Evolutionary conservation across 2,888 invertebrate genomes (phyloP).

Genomic region (Eupithecia pulchellata): DNA sequence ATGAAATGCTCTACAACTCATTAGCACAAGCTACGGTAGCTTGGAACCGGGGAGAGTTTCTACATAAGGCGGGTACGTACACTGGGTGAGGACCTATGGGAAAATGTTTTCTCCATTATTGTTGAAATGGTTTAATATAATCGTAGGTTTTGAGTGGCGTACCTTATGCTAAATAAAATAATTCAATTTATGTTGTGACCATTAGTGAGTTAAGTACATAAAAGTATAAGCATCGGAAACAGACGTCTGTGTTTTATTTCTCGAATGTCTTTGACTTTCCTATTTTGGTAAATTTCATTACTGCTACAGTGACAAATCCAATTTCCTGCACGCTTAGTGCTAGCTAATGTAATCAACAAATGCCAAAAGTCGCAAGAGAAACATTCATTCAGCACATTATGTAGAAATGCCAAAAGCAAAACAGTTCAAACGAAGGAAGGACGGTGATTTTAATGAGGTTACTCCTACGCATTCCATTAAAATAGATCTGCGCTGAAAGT

Average conservation of each 20-base stretch:
- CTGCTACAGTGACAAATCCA: not conserved
- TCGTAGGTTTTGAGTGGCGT: not conserved
- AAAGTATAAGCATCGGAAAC: too few species aligned
- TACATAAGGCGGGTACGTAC: too few species aligned
- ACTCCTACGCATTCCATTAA: not conserved
- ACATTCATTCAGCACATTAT: not conserved
- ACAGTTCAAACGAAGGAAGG: not conserved
- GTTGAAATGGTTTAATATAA: not conserved
- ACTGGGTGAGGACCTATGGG: too few species aligned
- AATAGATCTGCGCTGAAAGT: not conserved
- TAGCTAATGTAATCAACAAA: not conserved
- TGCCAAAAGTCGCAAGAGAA: not conserved
- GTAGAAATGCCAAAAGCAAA: not conserved
- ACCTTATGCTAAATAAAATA: not conserved
- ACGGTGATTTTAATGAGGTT: not conserved
- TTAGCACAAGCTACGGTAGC: slow-evolving; percentile 23
- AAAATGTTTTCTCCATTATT: not conserved
- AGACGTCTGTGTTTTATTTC: not conserved
- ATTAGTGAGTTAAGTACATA: not conserved
- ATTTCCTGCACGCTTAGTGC: not conserved
- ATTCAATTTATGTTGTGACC: not conserved
- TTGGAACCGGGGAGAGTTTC: not conserved
- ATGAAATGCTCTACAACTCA: slow-evolving; percentile 41
- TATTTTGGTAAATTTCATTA: not conserved
- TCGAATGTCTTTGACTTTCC: not conserved